phyloP scores from a whole-genome alignment of 2,797 vertebrate genomes.

The Hippopotamyrus pictus region DNA sequence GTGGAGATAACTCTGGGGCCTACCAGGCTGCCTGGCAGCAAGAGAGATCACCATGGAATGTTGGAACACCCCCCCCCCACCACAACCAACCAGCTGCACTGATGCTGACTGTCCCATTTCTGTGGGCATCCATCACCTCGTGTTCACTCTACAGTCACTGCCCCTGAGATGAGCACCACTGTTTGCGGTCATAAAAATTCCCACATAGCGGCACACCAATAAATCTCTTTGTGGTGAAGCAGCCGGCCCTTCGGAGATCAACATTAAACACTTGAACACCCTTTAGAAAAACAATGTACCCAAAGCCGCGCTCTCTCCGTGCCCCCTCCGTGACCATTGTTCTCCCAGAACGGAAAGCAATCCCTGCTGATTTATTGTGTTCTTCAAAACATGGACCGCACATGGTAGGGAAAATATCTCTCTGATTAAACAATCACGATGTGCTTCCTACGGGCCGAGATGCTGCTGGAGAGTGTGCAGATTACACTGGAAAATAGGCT shows the following conservation, averaged over 20 bases:
- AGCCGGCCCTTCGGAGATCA: conserved; percentile 44
- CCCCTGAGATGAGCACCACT: conserved; percentile 31
- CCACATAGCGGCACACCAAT: conserved; percentile 49
- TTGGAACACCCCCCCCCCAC: conserved; percentile 17
- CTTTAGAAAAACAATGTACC: conserved; percentile 45
- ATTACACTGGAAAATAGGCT: not conserved
- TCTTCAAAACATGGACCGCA: conserved; percentile 18
- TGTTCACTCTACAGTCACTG: conserved; percentile 39
- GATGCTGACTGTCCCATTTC: conserved; percentile 41
- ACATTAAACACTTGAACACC: conserved; percentile 43
- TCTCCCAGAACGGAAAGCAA: conserved; percentile 20
- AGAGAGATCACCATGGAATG: conserved; percentile 34
- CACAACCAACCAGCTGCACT: conserved; percentile 27
- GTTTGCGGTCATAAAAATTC: conserved; percentile 46
- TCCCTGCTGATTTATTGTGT: conserved; percentile 35
- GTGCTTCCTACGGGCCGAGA: not conserved
- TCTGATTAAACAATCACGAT: conserved; percentile 12
- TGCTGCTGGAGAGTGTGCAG: not conserved
- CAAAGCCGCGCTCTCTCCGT: conserved; percentile 27
- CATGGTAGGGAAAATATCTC: conserved; percentile 26
- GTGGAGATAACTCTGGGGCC: conserved; percentile 16
- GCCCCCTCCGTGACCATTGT: conserved; percentile 29
- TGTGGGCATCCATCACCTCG: conserved; percentile 46
- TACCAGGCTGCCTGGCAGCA: conserved; percentile 17
- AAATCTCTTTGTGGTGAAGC: conserved; percentile 53